phyloP scores from a whole-genome alignment of 2,113 vertebrate species.

The Notechis scutatus region DNA sequence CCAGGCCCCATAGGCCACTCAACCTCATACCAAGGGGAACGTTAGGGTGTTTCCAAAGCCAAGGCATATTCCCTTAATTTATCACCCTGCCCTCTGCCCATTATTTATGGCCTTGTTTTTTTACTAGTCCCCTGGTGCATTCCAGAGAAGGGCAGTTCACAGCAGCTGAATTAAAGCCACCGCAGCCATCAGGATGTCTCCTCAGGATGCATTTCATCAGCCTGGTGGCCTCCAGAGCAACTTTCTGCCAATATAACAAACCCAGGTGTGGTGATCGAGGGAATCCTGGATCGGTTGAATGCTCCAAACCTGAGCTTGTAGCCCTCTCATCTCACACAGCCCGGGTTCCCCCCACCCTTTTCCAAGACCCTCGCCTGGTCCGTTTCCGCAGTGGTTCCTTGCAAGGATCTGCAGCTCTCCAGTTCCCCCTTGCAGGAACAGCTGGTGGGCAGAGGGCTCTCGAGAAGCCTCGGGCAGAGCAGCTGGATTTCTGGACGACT shows the following conservation, averaged over 20 bases:
- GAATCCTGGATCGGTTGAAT: not conserved
- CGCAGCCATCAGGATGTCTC: not conserved
- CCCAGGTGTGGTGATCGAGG: too few relatives aligned
- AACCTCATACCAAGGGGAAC: not conserved
- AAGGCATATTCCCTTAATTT: not conserved
- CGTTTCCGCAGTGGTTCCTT: not conserved
- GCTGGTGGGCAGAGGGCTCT: not conserved
- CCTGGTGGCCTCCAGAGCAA: not conserved
- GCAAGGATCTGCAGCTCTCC: fast-evolving
- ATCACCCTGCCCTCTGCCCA: not conserved
- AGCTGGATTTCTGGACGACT: not conserved
- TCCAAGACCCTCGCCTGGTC: not conserved
- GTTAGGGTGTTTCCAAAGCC: not conserved
- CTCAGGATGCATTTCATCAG: not conserved
- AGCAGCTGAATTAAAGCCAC: not conserved
- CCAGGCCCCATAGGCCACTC: too few relatives aligned
- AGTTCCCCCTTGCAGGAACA: not conserved
- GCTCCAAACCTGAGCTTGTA: not conserved
- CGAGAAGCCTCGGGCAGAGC: not conserved
- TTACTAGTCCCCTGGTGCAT: not conserved
- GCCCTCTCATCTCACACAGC: not conserved
- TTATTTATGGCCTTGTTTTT: slow-evolving; percentile 2
- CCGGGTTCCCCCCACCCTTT: fast-evolving
- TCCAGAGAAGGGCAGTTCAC: not conserved
- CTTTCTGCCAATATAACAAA: not conserved